phyloP scores from a whole-genome alignment of 2,797 vertebrate species.

The Rhabdophis nuchalis region DNA sequence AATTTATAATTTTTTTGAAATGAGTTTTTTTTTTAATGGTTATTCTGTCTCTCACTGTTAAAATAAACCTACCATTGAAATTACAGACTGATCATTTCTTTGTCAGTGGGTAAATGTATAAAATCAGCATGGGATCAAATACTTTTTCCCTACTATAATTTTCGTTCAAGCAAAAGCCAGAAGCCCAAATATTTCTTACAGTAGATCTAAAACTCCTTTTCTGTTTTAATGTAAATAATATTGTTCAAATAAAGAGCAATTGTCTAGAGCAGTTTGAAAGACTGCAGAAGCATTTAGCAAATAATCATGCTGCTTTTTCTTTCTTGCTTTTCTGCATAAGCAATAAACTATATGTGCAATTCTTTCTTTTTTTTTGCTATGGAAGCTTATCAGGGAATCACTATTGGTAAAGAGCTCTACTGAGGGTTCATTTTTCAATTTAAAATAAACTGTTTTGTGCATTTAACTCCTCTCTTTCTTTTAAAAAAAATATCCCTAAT shows the following conservation, averaged over 20 bases:
- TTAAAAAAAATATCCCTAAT: constrained; percentile 59
- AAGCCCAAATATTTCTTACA: constrained; percentile 15
- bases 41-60: no score
- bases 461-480: constrained; percentile 57
- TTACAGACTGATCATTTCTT: no score
- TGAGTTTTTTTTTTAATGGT: no score
- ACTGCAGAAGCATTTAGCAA: constrained; percentile 28
- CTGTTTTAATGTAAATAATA: constrained; percentile 30
- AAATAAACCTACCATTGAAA: no score
- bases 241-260: constrained; percentile 7
- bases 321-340: constrained; percentile 47
- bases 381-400: constrained; percentile 62
- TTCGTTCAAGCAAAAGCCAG: neutral
- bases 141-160: neutral
- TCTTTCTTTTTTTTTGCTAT: constrained; percentile 49
- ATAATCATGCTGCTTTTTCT: constrained; percentile 40
- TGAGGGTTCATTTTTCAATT: constrained; percentile 59
- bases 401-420: constrained; percentile 60
- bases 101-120: no score
- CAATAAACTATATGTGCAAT: constrained; percentile 59
- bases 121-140: no score
- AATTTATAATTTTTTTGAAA: no score
- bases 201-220: constrained; percentile 17
- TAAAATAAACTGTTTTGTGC: constrained; percentile 62
- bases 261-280: constrained; percentile 1